A percentile compares a stretch with the other conserved stretches of the same genome.
These are phyloP conservation scores for Chrysina gloriosa DNA, from an alignment of 2,888 invertebrate genomes.

Conservation along the genomic window DNA sequence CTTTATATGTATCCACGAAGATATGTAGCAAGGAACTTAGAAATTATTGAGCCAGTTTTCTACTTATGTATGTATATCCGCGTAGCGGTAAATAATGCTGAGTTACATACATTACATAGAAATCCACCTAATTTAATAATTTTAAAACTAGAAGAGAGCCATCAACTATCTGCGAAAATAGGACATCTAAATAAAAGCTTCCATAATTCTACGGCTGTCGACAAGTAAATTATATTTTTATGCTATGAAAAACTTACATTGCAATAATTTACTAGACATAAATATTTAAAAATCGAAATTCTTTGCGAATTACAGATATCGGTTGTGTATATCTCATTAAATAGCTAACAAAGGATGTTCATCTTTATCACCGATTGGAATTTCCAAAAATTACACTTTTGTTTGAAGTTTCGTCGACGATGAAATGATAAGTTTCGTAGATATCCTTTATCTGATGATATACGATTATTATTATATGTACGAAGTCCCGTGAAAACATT, in stretches of 20 bases:
- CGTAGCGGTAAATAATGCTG: neutral
- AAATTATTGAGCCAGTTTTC: neutral
- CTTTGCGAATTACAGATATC: neutral
- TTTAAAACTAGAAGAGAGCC: no score
- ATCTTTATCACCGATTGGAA: no score
- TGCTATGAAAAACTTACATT: neutral
- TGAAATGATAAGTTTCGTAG: no score
- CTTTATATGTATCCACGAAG: no score
- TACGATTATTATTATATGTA: no score
- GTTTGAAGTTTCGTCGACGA: no score
- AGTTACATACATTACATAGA: neutral
- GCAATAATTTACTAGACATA: neutral
- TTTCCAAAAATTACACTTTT: no score
- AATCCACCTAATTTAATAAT: no score
- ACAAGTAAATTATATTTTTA: neutral
- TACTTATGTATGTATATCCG: neutral
- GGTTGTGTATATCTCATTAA: neutral
- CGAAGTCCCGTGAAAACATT: no score
- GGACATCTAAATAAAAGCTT: conserved; percentile 1
- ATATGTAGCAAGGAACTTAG: neutral
- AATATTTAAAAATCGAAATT: neutral
- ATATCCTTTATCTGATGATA: no score
- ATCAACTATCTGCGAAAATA: neutral
- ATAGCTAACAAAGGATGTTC: neutral
- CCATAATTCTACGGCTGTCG: no score